Evolutionary conservation across 1,140 invertebrate genomes (phyloP).

Genomic region (Chlorops oryzae): DNA sequence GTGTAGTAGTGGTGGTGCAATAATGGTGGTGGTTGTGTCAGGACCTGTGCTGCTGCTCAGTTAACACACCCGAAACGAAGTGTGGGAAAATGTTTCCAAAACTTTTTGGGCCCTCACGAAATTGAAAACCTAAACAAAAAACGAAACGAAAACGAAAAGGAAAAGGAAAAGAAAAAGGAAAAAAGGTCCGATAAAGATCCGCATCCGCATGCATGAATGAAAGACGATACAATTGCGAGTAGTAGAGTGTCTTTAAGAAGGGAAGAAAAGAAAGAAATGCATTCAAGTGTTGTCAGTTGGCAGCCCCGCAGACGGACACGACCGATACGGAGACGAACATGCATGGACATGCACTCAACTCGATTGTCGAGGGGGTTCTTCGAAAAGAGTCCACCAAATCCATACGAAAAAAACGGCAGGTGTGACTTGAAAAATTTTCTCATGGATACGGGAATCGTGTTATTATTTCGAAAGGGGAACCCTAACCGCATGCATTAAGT

Average conservation of each 20-base stretch:
- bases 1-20: background rate
- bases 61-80: constrained; percentile 19
- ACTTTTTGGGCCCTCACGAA: no score
- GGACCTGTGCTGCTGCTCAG: constrained; percentile 8
- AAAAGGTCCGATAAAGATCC: no score
- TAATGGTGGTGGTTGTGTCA: background rate
- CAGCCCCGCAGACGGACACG: background rate
- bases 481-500: no score
- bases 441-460: constrained; percentile 21
- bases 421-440: constrained; percentile 45
- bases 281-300: constrained; percentile 22
- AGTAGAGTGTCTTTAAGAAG: no score
- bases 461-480: constrained; percentile 11
- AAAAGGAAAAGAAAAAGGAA: background rate
- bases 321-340: background rate
- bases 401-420: constrained; percentile 36
- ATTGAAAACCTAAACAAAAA: no score
- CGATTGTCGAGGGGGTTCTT: background rate
- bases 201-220: no score
- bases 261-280: constrained; percentile 25
- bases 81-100: constrained; percentile 46
- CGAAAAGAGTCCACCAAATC: constrained; percentile 13
- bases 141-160: background rate
- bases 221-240: no score
- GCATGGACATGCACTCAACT: no score